These are phyloP conservation scores for Anagrus nilaparvatae DNA, from an alignment of 1,140 invertebrate species.

Conservation along the genomic window DNA sequence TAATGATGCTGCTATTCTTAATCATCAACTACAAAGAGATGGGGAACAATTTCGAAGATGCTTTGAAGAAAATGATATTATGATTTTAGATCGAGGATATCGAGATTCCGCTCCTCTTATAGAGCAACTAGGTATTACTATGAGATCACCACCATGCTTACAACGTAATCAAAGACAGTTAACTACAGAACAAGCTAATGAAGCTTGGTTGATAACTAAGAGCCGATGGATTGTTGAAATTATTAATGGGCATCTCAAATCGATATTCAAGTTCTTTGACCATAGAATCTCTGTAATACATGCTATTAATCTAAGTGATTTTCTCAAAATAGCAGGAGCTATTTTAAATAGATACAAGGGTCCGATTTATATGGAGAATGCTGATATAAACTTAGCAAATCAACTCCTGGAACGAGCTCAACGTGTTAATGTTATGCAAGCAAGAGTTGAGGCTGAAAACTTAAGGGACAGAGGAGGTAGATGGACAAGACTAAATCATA, in stretches of 20 bases:
- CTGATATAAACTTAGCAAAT: too few relatives aligned
- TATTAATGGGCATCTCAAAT: constrained; percentile 17
- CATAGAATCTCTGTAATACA: constrained; percentile 3
- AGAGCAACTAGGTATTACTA: neutral
- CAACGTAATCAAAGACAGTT: constrained; percentile 1
- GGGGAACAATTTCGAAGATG: constrained; percentile 5
- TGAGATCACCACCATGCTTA: constrained; percentile 1
- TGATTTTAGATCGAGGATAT: constrained; percentile 10
- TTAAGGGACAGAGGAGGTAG: neutral
- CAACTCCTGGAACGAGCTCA: too few relatives aligned
- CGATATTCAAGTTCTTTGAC: constrained; percentile 15
- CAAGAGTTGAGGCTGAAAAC: constrained; percentile 1
- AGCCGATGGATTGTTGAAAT: constrained; percentile 19
- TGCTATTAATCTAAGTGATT: constrained; percentile 6
- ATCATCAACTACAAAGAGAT: constrained; percentile 6
- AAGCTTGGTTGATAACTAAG: constrained; percentile 14
- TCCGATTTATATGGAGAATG: too few relatives aligned
- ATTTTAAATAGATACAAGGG: constrained; percentile 12
- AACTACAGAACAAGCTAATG: constrained; percentile 11
- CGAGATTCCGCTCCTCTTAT: neutral
- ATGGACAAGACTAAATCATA: neutral
- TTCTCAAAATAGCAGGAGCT: constrained; percentile 8
- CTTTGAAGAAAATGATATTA: constrained; percentile 8
- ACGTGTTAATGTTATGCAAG: constrained; percentile 8
- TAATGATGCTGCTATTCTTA: constrained; percentile 18